phyloP scores from a whole-genome alignment of 37 sponge, comb jelly and placozoan genomes.

The Haliclona indistincta region DNA sequence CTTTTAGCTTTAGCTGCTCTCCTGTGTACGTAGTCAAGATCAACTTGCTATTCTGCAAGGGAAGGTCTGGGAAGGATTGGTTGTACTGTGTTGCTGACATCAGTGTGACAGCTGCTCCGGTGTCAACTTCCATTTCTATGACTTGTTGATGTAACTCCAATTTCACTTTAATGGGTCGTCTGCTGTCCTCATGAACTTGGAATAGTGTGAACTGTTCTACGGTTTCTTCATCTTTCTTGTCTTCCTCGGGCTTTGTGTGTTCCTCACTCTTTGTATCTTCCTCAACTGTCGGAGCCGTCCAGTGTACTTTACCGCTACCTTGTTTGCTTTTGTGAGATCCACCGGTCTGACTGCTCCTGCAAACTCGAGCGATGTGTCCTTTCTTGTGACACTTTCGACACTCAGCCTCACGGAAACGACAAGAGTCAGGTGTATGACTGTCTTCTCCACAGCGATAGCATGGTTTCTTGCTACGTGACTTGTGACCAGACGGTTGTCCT shows the following conservation, averaged over 20 bases:
- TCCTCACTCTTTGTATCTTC: neutral
- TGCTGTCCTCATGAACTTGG: neutral
- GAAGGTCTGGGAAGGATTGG: neutral
- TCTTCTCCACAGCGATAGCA: constrained; percentile 27
- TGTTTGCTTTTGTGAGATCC: neutral
- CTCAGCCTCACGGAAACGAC: constrained; percentile 11
- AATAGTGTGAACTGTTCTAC: constrained; percentile 6
- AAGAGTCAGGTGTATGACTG: constrained; percentile 11
- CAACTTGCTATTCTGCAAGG: constrained; percentile 2
- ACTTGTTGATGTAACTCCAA: constrained; percentile 3
- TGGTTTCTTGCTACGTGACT: neutral
- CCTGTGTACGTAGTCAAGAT: constrained; percentile 41
- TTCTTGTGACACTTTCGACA: constrained; percentile 25
- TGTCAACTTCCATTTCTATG: constrained; percentile 51
- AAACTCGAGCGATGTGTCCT: constrained; percentile 39
- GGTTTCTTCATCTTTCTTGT: constrained; percentile 13
- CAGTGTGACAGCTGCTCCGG: constrained; percentile 46
- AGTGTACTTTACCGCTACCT: neutral
- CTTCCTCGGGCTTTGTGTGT: too few relatives aligned
- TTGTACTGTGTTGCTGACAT: constrained; percentile 2
- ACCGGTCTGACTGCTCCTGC: neutral
- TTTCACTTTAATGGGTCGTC: constrained; percentile 8
- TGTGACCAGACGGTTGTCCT: too few relatives aligned
- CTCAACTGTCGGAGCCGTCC: neutral
- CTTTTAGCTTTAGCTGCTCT: constrained; percentile 20